Conservation (phyloP, 2,797 vertebrate species). For the Xenentodon cancila region DNA sequence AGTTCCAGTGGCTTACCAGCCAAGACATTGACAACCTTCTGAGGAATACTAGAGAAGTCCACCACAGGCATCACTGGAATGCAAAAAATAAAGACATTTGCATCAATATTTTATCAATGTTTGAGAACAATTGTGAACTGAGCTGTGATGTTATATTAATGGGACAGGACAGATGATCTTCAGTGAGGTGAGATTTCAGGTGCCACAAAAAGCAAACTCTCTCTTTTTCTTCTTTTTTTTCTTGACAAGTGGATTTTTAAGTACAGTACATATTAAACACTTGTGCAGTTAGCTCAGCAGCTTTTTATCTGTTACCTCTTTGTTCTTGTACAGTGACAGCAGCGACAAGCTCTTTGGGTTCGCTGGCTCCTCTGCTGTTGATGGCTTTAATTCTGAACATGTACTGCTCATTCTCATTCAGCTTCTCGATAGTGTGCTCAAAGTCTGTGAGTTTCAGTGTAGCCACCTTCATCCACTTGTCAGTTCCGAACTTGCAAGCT, state of each 20-base stretch:
- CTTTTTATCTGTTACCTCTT: slow-evolving; percentile 83
- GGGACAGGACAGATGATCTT: neutral
- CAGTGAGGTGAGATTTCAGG: neutral
- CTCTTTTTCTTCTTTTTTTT: neutral
- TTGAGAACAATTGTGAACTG: neutral
- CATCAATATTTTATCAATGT: neutral
- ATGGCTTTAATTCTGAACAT: slow-evolving; percentile 93
- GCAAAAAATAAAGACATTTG: neutral
- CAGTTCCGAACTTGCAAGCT: slow-evolving; percentile 93
- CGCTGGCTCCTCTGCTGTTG: slow-evolving; percentile 93
- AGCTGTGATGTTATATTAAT: neutral
- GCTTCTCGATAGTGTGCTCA: slow-evolving; percentile 92
- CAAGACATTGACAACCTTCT: slow-evolving; percentile 91
- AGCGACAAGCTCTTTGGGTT: slow-evolving; percentile 92
- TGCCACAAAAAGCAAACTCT: neutral
- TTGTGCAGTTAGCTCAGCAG: neutral
- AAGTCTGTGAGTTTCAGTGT: slow-evolving; percentile 90
- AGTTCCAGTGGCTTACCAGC: slow-evolving; percentile 93
- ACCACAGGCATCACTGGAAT: slow-evolving; percentile 90
- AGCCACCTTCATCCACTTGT: slow-evolving; percentile 98
- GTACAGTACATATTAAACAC: neutral
- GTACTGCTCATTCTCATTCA: slow-evolving; percentile 97
- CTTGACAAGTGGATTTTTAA: neutral
- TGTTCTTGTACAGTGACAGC: slow-evolving; percentile 93
- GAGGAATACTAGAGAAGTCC: slow-evolving; percentile 91